Percentiles rank a stretch among this genome's conserved stretches.
Conservation (phyloP, 2,888 invertebrate species). For the Sinodicranocentrus sp. region DNA sequence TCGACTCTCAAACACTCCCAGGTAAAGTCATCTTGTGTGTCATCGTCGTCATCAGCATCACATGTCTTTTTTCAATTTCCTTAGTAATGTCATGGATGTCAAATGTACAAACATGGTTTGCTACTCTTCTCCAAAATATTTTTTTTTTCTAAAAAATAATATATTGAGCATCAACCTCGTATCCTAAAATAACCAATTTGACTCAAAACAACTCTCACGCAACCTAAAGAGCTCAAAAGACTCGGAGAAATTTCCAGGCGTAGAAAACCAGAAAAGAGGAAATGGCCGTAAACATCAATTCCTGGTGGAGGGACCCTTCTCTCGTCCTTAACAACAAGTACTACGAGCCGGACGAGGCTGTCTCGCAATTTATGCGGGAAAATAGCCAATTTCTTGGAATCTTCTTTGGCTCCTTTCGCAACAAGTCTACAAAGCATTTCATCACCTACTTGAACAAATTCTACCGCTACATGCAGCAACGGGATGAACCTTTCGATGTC, state of each 20-base stretch:
- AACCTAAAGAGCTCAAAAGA: too few species aligned
- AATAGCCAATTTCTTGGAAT: conserved; percentile 65
- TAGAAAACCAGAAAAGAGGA: too few species aligned
- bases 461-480: conserved; percentile 53
- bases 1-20: conserved; percentile 75
- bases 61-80: conserved; percentile 13
- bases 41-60: background rate
- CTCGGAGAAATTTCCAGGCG: too few species aligned
- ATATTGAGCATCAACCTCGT: too few species aligned
- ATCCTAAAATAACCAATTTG: too few species aligned
- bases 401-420: conserved; percentile 71
- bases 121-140: background rate
- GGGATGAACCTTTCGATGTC: conserved; percentile 67
- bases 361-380: conserved; percentile 54
- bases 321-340: conserved; percentile 62
- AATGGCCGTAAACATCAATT: background rate
- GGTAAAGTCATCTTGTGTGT: conserved; percentile 56
- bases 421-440: conserved; percentile 67
- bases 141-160: too few species aligned
- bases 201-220: too few species aligned
- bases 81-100: background rate
- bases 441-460: conserved; percentile 67
- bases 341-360: conserved; percentile 60
- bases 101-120: background rate
- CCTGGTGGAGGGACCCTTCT: conserved; percentile 69